phyloP scores from a whole-genome alignment of 2,888 invertebrate species.

The Belgica antarctica region DNA sequence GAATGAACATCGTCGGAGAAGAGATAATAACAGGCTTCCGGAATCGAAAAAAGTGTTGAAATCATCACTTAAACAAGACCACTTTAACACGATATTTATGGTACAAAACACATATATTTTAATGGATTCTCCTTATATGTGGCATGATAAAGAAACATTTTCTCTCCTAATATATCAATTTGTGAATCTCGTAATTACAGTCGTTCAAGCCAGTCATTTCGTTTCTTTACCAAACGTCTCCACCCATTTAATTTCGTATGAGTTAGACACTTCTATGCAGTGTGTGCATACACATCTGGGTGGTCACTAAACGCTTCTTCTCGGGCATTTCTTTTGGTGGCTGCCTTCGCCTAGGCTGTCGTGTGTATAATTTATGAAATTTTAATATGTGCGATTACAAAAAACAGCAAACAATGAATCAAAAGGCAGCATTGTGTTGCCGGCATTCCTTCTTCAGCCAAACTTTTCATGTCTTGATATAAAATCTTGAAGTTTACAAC shows the following conservation, averaged over 20 bases:
- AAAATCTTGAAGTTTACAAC: too few relatives aligned
- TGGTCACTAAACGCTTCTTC: not conserved
- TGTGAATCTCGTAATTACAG: not conserved
- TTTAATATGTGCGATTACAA: constrained; percentile 27
- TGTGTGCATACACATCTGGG: constrained; percentile 17
- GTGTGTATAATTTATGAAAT: constrained; percentile 27
- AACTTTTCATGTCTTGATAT: not conserved
- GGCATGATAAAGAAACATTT: constrained; percentile 12
- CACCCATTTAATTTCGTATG: not conserved
- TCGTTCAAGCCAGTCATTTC: not conserved
- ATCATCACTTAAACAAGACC: not conserved
- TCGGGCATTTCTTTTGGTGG: not conserved
- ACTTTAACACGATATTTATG: constrained; percentile 14
- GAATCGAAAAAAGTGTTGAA: constrained; percentile 1
- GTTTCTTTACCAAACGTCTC: not conserved
- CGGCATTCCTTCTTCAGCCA: not conserved
- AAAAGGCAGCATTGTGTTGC: not conserved
- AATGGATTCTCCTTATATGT: not conserved
- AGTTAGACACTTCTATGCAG: not conserved
- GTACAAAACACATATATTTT: not conserved
- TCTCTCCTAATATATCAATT: constrained; percentile 23
- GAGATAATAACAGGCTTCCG: constrained; percentile 14
- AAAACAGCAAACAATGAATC: constrained; percentile 6
- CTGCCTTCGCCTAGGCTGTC: not conserved
- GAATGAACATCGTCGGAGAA: not conserved